A percentile compares a stretch with the other conserved stretches of the same genome.
These are phyloP conservation scores for Dermolepida albohirtum DNA, from an alignment of 2,888 invertebrate genomes.

Conservation along the genomic window DNA sequence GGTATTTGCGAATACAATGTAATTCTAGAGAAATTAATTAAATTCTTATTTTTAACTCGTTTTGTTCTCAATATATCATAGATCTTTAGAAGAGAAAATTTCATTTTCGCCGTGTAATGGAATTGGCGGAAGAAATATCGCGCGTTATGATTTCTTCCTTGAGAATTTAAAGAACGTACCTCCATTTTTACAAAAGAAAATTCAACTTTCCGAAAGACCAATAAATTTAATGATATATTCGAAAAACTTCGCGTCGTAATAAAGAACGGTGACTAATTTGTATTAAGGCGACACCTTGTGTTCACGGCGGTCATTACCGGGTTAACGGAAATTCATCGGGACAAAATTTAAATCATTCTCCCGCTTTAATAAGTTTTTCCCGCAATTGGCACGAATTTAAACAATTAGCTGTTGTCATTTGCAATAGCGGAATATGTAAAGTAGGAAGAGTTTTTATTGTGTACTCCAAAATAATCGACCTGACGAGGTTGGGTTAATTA, in stretches of 20 bases:
- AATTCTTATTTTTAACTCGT: background rate
- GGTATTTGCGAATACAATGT: too few species aligned
- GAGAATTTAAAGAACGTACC: slow-evolving; percentile 15
- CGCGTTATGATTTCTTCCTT: slow-evolving; percentile 3
- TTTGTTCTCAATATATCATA: slow-evolving; percentile 8
- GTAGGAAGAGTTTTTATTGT: slow-evolving; percentile 35
- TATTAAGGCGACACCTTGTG: slow-evolving; percentile 34
- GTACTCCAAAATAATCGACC: slow-evolving; percentile 21
- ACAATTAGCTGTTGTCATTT: slow-evolving; percentile 29
- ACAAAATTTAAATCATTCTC: slow-evolving; percentile 27
- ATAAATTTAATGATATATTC: slow-evolving; percentile 44
- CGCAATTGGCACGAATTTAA: slow-evolving; percentile 29
- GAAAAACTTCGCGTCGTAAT: slow-evolving; percentile 39
- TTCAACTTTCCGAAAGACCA: slow-evolving; percentile 29
- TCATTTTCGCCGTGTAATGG: slow-evolving; percentile 8
- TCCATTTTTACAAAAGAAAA: slow-evolving; percentile 9
- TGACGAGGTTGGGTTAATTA: slow-evolving; percentile 38
- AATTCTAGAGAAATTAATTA: too few species aligned
- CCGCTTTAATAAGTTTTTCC: slow-evolving; percentile 29
- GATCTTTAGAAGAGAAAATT: background rate
- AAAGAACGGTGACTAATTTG: slow-evolving; percentile 40
- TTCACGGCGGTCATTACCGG: slow-evolving; percentile 17
- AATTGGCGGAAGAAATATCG: slow-evolving; percentile 17
- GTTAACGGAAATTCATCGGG: slow-evolving; percentile 14
- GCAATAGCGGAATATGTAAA: slow-evolving; percentile 35